These are phyloP conservation scores for Zingel zingel DNA, from an alignment of 2,113 vertebrate species.

Conservation along the genomic window DNA sequence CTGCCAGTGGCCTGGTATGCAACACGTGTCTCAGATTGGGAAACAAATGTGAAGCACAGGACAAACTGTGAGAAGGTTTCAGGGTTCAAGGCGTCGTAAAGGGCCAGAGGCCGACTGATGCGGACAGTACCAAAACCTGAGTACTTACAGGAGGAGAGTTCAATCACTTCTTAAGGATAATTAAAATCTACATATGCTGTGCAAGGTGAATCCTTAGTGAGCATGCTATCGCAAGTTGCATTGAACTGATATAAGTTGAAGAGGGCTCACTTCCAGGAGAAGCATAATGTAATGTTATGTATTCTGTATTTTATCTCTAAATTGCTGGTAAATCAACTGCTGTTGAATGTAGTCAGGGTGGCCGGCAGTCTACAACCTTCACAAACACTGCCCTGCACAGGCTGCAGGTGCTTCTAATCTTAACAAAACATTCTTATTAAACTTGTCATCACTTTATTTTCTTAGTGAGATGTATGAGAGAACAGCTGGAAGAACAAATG, in stretches of 20 bases:
- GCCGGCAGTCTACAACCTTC: neutral
- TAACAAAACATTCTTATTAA: neutral
- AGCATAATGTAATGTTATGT: neutral
- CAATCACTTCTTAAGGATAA: neutral
- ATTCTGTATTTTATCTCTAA: neutral
- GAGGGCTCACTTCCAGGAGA: neutral
- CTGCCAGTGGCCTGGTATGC: conserved; percentile 70
- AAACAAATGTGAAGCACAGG: conserved; percentile 30
- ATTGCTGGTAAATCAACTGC: neutral
- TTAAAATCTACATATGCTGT: neutral
- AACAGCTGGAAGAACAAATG: neutral
- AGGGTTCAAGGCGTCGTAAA: neutral
- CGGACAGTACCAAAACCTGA: neutral
- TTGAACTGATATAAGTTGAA: neutral
- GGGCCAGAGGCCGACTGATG: conserved; percentile 8
- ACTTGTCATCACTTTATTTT: neutral
- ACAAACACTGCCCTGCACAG: neutral
- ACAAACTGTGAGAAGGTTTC: neutral
- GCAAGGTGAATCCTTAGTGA: neutral
- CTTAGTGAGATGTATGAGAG: neutral
- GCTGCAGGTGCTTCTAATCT: neutral
- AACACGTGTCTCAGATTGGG: conserved; percentile 22
- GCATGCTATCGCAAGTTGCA: neutral
- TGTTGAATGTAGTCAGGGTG: conserved; percentile 3
- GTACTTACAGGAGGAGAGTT: neutral